Evolutionary conservation across 2,113 vertebrate genomes (phyloP).

Genomic region (Callorhinus ursinus): DNA sequence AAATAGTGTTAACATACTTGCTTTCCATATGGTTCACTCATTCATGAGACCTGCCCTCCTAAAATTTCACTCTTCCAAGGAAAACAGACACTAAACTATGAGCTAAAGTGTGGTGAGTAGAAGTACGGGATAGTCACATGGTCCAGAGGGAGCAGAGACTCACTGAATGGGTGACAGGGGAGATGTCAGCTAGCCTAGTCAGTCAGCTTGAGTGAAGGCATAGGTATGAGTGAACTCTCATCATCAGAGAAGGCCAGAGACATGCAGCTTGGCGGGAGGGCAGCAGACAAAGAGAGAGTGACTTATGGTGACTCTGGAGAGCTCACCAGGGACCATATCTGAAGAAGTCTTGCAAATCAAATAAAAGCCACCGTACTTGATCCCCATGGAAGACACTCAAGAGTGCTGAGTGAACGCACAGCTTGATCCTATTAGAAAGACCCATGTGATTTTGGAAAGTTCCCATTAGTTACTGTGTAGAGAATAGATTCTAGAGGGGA

Average conservation of each 20-base stretch:
- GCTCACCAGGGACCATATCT: neutral
- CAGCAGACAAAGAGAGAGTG: neutral
- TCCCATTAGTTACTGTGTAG: neutral
- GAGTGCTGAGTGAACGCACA: neutral
- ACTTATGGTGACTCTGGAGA: neutral
- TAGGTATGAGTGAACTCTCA: neutral
- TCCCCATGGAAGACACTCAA: neutral
- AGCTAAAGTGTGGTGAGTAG: neutral
- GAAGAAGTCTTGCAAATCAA: neutral
- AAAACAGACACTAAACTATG: neutral
- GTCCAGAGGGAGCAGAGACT: neutral
- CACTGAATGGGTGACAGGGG: no score
- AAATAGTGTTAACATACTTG: neutral
- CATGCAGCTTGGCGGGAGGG: neutral
- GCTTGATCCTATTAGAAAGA: neutral
- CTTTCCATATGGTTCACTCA: neutral
- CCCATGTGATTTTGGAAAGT: neutral
- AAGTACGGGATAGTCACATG: neutral
- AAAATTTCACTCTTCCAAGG: neutral
- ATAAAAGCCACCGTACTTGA: neutral
- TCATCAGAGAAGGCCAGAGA: neutral
- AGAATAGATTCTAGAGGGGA: neutral
- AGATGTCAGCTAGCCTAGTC: neutral
- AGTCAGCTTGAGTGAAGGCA: neutral
- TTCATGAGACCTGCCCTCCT: neutral